Evolutionary conservation across 1,140 invertebrate species (phyloP), one percentile per base, ranked within the genome.

Genomic region (Cherax destructor): DNA sequence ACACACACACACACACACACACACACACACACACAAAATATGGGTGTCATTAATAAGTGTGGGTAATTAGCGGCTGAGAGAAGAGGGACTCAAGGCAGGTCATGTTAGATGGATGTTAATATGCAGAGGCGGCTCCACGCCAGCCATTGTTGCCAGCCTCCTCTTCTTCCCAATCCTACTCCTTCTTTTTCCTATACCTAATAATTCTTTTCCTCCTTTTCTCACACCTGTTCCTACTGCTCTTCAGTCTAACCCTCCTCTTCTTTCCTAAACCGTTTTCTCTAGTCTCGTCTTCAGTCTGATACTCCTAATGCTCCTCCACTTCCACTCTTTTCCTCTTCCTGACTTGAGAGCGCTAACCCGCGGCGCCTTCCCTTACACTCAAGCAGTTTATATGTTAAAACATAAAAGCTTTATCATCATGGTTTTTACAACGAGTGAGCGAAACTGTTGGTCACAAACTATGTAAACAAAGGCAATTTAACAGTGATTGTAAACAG

Each of bases 1-100:
- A 56, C 13, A 56, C 13, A 56, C 13, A 56, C 11, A 56, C 11
- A 56, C 11, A 56, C 11, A 56, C 11, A 56, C 11, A 56, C 11
- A 56, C 11, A 56, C 11, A 56, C 11, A 56, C 11, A 56, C 11
- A 56, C 11, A 56, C 11, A 69, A 74, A 74, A 74, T 74, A 74
- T 74, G n/a, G n/a, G n/a, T 6, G 69, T 9, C 69, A 74, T 74
- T 74, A 74, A 74, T 74, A 74, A 74, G 69, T 74, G 69, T 30
- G 24, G 69, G 24, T 74, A 74, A 74, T 74, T 74, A 74, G 69
- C n/a, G 24, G 24, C n/a, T 74, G 69, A 74, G n/a, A 30, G 69
- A 74, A 30, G 69, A 74, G n/a, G 65, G 69, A 30, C 21, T 16
- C 24, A 16, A 30, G n/a, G n/a, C 24, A 24, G n/a, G 6, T 74